Percentiles rank a stretch among this genome's conserved stretches.
Conservation (phyloP, 2,888 invertebrate species). For the Oegoconia quadripuncta region DNA sequence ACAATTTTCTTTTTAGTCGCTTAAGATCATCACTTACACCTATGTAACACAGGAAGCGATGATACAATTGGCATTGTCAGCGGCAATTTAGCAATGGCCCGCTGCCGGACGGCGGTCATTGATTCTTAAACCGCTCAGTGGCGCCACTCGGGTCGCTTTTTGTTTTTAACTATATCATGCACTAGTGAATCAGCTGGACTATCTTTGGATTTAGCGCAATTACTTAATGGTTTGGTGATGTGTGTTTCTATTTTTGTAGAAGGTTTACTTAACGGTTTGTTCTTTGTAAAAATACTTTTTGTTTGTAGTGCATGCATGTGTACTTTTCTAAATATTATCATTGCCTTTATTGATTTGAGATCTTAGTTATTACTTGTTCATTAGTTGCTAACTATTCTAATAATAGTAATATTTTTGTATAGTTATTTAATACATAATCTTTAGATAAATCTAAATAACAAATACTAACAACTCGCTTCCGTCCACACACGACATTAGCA, state of each 20-base stretch:
- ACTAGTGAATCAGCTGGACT: constrained; percentile 5
- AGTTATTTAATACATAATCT: too few species aligned
- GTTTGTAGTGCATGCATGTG: too few species aligned
- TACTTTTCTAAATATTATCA: too few species aligned
- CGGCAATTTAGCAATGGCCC: constrained; percentile 66
- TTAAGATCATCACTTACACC: constrained; percentile 1
- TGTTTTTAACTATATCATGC: constrained; percentile 35
- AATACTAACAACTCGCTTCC: background rate
- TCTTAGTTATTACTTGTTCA: too few species aligned
- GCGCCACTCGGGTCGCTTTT: constrained; percentile 56
- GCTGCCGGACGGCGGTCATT: constrained; percentile 73
- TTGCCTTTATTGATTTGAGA: too few species aligned
- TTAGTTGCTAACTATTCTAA: too few species aligned
- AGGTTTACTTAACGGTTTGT: too few species aligned
- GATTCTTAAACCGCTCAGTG: constrained; percentile 60
- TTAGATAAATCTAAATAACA: background rate
- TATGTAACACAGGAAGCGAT: constrained; percentile 59
- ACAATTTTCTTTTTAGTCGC: background rate
- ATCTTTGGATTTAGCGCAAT: too few species aligned
- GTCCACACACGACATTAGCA: constrained; percentile 20
- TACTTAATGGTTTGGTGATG: too few species aligned
- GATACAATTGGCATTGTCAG: constrained; percentile 70
- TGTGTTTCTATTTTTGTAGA: too few species aligned
- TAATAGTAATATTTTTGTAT: too few species aligned
- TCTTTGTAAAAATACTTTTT: too few species aligned